phyloP scores from a whole-genome alignment of 1,140 invertebrate species.

The Ctenoplectra terminalis region DNA sequence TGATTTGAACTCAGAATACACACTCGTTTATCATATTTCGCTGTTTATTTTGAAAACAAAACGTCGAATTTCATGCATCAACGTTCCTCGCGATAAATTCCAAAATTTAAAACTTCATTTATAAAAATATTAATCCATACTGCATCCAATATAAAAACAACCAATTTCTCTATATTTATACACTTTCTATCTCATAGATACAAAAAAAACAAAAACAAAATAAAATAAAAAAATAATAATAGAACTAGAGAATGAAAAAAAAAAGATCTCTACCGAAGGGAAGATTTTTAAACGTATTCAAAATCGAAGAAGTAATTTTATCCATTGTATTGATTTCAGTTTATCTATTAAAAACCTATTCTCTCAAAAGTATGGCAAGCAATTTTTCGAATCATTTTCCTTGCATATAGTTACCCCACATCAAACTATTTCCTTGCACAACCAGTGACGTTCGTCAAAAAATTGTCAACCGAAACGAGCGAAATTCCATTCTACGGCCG shows the following conservation, averaged over 20 bases:
- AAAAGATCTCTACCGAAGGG: too few relatives aligned
- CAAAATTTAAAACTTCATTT: not conserved
- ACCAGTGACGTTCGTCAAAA: not conserved
- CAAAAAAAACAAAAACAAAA: too few relatives aligned
- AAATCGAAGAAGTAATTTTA: too few relatives aligned
- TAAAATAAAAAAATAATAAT: too few relatives aligned
- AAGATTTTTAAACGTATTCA: too few relatives aligned
- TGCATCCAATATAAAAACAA: too few relatives aligned
- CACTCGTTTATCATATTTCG: not conserved
- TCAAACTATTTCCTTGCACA: not conserved
- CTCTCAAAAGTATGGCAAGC: not conserved
- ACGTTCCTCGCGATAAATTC: not conserved
- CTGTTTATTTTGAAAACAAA: not conserved
- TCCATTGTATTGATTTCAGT: too few relatives aligned
- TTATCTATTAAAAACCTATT: too few relatives aligned
- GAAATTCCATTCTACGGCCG: slow-evolving; percentile 11
- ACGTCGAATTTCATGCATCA: not conserved
- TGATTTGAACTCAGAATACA: not conserved
- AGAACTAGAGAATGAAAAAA: too few relatives aligned
- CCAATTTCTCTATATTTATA: too few relatives aligned
- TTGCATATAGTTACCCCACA: not conserved
- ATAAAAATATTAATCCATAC: not conserved
- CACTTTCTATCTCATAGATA: too few relatives aligned
- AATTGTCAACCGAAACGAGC: not conserved
- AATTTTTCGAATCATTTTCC: not conserved